Conservation (phyloP, 2,797 vertebrate genomes). For the Alosa sapidissima region DNA sequence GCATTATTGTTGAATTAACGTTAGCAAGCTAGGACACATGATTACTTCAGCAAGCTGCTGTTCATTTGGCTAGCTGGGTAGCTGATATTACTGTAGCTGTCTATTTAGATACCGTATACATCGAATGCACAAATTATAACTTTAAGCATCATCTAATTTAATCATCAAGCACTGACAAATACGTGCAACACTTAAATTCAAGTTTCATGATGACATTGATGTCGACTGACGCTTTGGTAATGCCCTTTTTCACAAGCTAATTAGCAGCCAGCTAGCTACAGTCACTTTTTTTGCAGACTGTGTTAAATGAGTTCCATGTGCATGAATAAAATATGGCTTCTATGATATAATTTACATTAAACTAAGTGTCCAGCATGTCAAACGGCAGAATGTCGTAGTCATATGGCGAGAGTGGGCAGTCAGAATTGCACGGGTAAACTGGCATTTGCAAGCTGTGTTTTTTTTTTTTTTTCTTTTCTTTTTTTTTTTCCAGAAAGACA, state of each 20-base stretch:
- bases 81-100: neutral
- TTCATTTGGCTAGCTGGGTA: neutral
- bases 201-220: neutral
- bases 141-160: neutral
- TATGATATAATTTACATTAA: neutral
- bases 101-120: neutral
- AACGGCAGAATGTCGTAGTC: neutral
- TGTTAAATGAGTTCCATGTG: neutral
- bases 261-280: neutral
- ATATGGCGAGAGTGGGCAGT: neutral
- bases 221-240: slow-evolving; percentile 9
- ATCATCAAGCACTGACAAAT: neutral
- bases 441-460: neutral
- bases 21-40: slow-evolving; percentile 16
- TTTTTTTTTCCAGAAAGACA: neutral
- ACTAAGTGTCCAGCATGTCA: neutral
- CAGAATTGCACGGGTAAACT: neutral
- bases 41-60: neutral
- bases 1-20: slow-evolving; percentile 29
- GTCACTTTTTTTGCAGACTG: neutral
- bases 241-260: neutral
- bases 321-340: slow-evolving; percentile 10
- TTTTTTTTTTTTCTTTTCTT: neutral
- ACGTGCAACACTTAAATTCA: neutral
- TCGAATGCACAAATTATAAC: neutral